Evolutionary conservation across 2,888 invertebrate species (phyloP).

Genomic region (Matsumyia berberina): DNA sequence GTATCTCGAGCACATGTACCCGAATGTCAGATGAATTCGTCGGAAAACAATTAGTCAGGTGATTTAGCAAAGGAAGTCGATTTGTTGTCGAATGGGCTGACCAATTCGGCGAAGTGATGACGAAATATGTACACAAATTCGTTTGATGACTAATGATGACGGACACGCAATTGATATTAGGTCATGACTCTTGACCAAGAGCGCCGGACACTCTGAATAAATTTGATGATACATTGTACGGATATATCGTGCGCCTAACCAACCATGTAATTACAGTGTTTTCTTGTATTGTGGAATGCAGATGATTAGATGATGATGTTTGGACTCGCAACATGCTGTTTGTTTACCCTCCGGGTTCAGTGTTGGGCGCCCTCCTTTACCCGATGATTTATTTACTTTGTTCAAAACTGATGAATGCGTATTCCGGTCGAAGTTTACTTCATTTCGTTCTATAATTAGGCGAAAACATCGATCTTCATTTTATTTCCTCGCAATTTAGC

Average conservation of each 20-base stretch:
- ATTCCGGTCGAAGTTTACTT: constrained; percentile 58
- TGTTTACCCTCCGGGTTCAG: neutral
- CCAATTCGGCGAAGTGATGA: constrained; percentile 39
- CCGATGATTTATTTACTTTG: constrained; percentile 24
- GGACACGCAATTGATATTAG: constrained; percentile 5
- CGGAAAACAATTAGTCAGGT: constrained; percentile 43
- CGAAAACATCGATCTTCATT: constrained; percentile 42
- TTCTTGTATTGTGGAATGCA: constrained; percentile 11
- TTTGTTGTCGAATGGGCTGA: neutral
- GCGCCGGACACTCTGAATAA: neutral
- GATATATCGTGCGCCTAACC: constrained; percentile 34
- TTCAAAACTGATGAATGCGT: constrained; percentile 35
- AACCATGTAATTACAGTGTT: constrained; percentile 40
- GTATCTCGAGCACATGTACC: constrained; percentile 17
- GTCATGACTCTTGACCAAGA: neutral
- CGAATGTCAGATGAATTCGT: constrained; percentile 34
- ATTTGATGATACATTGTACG: constrained; percentile 36
- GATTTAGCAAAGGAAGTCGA: constrained; percentile 10
- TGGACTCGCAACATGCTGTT: constrained; percentile 1
- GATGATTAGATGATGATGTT: constrained; percentile 18
- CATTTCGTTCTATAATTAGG: constrained; percentile 51
- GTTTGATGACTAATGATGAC: constrained; percentile 64
- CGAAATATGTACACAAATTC: constrained; percentile 36
- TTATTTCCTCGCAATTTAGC: constrained; percentile 60
- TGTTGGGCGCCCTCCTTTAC: neutral